These are phyloP conservation scores for Stomorhina lunata DNA, from an alignment of 2,888 invertebrate genomes.

Conservation along the genomic window DNA sequence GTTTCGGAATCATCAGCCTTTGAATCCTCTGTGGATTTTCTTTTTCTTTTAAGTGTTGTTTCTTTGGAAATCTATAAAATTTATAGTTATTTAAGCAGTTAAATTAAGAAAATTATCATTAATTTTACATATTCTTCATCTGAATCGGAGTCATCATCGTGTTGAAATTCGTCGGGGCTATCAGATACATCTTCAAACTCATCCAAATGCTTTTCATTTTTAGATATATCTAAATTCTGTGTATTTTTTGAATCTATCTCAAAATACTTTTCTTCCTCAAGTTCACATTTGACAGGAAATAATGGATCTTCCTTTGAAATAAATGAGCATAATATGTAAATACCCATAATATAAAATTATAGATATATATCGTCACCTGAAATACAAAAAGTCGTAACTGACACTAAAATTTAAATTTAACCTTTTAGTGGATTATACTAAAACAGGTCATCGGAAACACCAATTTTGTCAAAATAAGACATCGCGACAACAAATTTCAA, in stretches of 20 bases:
- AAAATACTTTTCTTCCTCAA: neutral
- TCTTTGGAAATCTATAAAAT: neutral
- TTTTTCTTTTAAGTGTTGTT: neutral
- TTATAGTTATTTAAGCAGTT: neutral
- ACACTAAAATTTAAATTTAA: no score
- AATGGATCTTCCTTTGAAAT: constrained; percentile 51
- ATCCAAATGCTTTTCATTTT: constrained; percentile 21
- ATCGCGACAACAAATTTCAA: no score
- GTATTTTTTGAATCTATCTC: neutral
- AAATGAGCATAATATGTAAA: neutral
- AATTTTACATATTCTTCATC: neutral
- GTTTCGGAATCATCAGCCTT: no score
- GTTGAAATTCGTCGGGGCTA: constrained; percentile 39
- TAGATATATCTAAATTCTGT: neutral
- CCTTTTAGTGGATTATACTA: no score
- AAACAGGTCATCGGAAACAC: no score
- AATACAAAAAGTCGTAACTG: no score
- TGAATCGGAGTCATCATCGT: constrained; percentile 5
- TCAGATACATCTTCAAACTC: constrained; percentile 39
- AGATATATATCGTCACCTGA: no score
- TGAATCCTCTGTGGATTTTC: no score
- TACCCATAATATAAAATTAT: neutral
- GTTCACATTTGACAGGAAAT: constrained; percentile 36
- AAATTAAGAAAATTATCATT: no score
- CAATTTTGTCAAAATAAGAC: no score